These are phyloP conservation scores for Buceros bicornis DNA, from an alignment of 2,797 vertebrate species.

Conservation along the genomic window DNA sequence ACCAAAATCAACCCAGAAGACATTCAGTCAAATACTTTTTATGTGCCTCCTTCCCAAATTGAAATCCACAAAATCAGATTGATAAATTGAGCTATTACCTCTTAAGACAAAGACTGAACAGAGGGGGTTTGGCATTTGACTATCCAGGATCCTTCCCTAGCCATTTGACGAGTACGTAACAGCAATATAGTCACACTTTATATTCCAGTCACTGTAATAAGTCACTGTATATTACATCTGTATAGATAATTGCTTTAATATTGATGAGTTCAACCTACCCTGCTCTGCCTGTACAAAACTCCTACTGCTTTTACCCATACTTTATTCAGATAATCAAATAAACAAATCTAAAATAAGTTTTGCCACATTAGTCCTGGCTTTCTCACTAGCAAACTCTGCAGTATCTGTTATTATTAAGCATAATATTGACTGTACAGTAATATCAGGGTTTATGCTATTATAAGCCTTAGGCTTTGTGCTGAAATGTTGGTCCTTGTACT, in stretches of 20 bases:
- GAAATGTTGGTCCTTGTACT: neutral
- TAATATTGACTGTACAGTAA: neutral
- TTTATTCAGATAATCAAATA: neutral
- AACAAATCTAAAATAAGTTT: neutral
- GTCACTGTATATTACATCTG: neutral
- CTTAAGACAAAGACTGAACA: neutral
- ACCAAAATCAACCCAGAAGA: neutral
- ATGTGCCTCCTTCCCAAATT: neutral
- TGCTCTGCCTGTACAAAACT: neutral
- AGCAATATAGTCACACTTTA: neutral
- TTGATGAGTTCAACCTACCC: neutral
- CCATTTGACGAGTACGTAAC: neutral
- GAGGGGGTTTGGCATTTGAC: neutral
- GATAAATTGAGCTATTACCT: neutral
- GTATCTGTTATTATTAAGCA: neutral
- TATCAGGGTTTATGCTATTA: neutral
- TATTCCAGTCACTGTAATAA: neutral
- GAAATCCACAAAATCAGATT: neutral
- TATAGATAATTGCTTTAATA: constrained; percentile 2
- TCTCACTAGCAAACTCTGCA: neutral
- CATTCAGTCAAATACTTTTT: neutral
- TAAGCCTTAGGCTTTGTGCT: neutral
- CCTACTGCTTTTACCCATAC: neutral
- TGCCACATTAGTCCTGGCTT: neutral
- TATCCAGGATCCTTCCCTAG: neutral